Base-by-base conservation (phyloP, 1,140 invertebrate genomes). In the Penaeus vannamei region DNA sequence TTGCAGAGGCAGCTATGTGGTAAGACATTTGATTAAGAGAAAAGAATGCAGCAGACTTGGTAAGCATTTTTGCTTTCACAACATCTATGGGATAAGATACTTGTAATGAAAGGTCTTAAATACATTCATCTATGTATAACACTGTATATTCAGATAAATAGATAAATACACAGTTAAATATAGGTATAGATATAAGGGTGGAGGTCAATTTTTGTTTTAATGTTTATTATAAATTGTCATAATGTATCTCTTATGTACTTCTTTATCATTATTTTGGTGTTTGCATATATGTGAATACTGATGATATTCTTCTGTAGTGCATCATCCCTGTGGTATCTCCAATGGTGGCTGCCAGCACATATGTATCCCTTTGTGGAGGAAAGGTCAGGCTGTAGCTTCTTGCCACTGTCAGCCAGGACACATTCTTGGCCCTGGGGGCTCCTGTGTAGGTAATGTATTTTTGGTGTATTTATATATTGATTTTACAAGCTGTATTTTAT, bases 401-500 rank as follows among this genome's bases (percentile, higher is more conserved):
- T 97, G 96, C 93, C 91, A 95, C 59, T 97, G 96, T 92, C 93
- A 94, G 64, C 94, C 95, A 88, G 96, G 96, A 23, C 96, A 95
- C 93, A 93, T 94, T 84, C 93, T 95, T 60, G 92, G 93, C 59
- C 94, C 94, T 36, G 94, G 93, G 91, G 94, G 93, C 64, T 94
- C 94, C 91, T 96, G 96, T 93, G 92, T 94, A 86, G 93, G 95
- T 96, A 92, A 94, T 94, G 94, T 83, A 82, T 79, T 85, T 81
- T 84, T 81, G 69, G 64, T 26, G 23, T 85, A 77, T 79, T 83
- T 23, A 62, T 82, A 23, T 79, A 87, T 17, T 72, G 7, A 23
- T 90, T 87, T 89, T 46, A 46, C n/a, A 80, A 88, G 53, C 79
- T 91, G 59, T 91, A 86, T 29, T 90, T 91, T 84, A 80, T 79